phyloP scores from a whole-genome alignment of 2,797 vertebrate species.

The Falco novaeseelandiae region DNA sequence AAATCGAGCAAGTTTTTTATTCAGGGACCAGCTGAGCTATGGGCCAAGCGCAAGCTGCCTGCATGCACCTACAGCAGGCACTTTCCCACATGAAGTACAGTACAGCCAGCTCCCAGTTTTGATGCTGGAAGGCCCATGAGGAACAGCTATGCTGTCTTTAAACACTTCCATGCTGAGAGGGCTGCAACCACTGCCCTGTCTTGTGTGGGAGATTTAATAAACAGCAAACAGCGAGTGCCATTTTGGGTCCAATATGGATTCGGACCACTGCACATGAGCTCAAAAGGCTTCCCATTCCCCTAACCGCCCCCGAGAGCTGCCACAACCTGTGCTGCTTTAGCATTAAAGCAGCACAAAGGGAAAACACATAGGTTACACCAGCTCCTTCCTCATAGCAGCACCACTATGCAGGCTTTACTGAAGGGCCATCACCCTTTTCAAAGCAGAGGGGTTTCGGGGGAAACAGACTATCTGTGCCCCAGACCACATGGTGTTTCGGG shows the following conservation, averaged over 20 bases:
- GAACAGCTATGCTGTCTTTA: neutral
- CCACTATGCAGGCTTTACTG: neutral
- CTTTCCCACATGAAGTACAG: neutral
- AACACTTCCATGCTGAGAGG: neutral
- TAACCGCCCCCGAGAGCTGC: neutral
- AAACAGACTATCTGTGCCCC: neutral
- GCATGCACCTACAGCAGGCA: neutral
- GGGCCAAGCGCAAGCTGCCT: neutral
- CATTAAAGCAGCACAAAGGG: neutral
- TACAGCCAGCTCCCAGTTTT: accelerated
- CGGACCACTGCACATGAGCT: neutral
- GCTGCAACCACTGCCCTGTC: neutral
- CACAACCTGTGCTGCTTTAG: neutral
- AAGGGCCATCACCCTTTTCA: neutral
- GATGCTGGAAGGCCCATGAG: accelerated
- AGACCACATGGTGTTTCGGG: accelerated
- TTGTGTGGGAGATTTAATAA: neutral
- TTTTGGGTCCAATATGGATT: neutral
- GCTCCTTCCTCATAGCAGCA: neutral
- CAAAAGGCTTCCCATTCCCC: neutral
- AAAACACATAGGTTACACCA: neutral
- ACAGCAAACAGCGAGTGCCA: neutral
- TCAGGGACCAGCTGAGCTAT: neutral
- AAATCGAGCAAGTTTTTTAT: neutral
- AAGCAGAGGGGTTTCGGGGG: neutral